Evolutionary conservation across 2,113 vertebrate species (phyloP), one percentile per base, ranked within the genome.

Genomic region (Callopanchax toddi): DNA sequence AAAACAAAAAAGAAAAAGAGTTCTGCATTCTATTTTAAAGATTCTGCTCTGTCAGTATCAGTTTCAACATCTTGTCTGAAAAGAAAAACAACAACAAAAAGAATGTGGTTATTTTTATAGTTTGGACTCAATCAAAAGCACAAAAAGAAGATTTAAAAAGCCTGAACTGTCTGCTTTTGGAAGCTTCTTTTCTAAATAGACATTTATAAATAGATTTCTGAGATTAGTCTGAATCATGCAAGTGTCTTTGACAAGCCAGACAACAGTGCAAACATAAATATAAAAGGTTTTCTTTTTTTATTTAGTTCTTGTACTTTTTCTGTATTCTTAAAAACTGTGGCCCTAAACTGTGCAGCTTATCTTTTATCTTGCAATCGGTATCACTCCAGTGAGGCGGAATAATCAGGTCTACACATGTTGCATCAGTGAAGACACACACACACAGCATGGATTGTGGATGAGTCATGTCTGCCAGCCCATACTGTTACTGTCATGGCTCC

Each of bases 381-480:
- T 32, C 29, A n/a, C 16, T 60, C 20, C 42, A 55, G 20, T 39
- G 15, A 65, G 48, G 34, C 25, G 37, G 60, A 39, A 66, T 34
- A 67, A 44, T 63, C 58, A 48, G 12, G 58, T 67, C 13, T 48
- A 48, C 44, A 44, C 56, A 55, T 55, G 45, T 36, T 49, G 46
- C 63, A 69, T 56, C n/a, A 34, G 39, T 22, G n/a, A 43, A 32
- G 3, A 32, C 29, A 32, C 29, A 32, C 29, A 63, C 72, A 82
- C 12, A 13, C 18, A 55, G 66, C 74, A 67, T 67, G 29, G 56
- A 61, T 64, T 63, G 61, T 16, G 77, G 66, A 84, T 86, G 85
- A 87, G 76, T 84, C 88, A 86, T 82, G 80, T 84, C 82, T 87
- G 76, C 60, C 65, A 74, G 72, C 49, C 60, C 68, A 68, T 76